phyloP scores from a whole-genome alignment of 2,888 invertebrate genomes.

The Andrena marginata region DNA sequence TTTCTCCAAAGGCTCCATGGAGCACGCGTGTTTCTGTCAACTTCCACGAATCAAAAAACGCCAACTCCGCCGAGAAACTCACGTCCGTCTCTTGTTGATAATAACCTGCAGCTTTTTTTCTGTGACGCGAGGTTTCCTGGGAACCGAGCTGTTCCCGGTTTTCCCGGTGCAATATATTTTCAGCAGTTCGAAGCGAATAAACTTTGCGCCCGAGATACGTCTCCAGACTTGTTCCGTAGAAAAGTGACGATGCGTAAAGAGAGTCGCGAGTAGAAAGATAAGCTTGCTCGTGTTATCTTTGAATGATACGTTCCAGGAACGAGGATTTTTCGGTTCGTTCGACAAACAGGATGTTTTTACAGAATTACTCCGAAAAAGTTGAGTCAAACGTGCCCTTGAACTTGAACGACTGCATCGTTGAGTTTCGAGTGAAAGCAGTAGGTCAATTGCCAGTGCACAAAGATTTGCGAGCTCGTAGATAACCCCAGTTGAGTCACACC shows the following conservation, averaged over 20 bases:
- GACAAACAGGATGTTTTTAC: not conserved
- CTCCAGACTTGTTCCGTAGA: not conserved
- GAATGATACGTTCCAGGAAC: not conserved
- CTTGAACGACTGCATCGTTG: not conserved
- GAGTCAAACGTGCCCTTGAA: not conserved
- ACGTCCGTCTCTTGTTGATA: slow-evolving; percentile 3
- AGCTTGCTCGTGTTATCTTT: not conserved
- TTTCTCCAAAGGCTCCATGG: not conserved
- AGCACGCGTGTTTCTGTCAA: slow-evolving; percentile 21
- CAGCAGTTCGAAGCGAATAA: not conserved
- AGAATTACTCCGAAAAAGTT: not conserved
- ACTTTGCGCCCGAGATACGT: not conserved
- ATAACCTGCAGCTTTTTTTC: not conserved
- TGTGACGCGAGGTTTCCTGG: not conserved
- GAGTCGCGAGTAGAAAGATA: not conserved
- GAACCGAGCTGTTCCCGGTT: not conserved
- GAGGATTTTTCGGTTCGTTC: not conserved
- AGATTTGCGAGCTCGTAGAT: slow-evolving; percentile 13
- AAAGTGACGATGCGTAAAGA: not conserved
- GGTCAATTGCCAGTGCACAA: slow-evolving; percentile 7
- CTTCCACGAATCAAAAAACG: slow-evolving; percentile 26
- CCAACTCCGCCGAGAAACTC: slow-evolving; percentile 35
- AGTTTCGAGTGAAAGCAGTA: not conserved
- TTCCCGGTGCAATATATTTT: too few relatives aligned
- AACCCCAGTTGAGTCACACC: not conserved